These are phyloP conservation scores for Ridgeia piscesae DNA, from an alignment of 1,140 invertebrate species.

Conservation along the genomic window DNA sequence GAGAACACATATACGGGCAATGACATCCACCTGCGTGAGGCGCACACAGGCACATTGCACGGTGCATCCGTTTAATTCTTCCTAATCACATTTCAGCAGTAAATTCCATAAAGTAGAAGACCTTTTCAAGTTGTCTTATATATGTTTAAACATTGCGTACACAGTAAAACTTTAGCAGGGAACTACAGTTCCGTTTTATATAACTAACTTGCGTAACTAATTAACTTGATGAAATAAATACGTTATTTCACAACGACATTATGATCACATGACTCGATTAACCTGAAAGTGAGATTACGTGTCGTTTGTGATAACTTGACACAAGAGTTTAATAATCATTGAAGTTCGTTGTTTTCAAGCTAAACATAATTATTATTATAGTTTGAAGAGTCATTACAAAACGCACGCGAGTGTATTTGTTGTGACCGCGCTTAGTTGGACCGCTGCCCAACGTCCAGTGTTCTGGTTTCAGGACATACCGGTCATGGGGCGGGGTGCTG, in stretches of 20 bases:
- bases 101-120: neutral
- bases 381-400: too few relatives aligned
- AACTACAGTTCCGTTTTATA: neutral
- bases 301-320: too few relatives aligned
- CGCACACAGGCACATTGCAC: neutral
- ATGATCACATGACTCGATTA: too few relatives aligned
- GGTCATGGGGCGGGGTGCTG: constrained; percentile 28
- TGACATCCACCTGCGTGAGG: neutral
- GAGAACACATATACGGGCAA: neutral
- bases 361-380: too few relatives aligned
- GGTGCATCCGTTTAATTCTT: neutral
- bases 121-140: neutral
- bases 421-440: too few relatives aligned
- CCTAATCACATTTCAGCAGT: neutral
- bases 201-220: neutral
- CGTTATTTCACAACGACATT: neutral
- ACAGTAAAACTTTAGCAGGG: neutral
- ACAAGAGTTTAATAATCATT: too few relatives aligned
- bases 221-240: neutral
- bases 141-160: neutral
- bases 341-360: too few relatives aligned
- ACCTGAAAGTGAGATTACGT: too few relatives aligned
- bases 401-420: too few relatives aligned
- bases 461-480: constrained; percentile 20
- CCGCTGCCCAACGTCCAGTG: neutral